Conservation (phyloP, 1,140 invertebrate genomes). For the Scylla paramamosain region DNA sequence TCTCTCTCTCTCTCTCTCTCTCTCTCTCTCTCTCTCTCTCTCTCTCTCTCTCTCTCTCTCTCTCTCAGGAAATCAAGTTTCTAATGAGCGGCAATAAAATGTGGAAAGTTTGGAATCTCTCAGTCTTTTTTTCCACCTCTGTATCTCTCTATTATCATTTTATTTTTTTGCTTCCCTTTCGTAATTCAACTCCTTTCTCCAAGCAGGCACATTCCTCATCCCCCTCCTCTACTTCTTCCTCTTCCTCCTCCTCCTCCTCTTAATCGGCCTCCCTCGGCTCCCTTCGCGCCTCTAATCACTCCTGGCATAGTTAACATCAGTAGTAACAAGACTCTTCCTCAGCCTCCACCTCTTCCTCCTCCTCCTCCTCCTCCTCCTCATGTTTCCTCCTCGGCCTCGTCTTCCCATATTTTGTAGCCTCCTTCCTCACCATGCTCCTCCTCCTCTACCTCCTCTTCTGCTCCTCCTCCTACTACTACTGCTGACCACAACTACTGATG, state of each 20-base stretch:
- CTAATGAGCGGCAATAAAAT: slow-evolving; percentile 13
- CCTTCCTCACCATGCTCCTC: not conserved
- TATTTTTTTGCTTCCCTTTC: not conserved
- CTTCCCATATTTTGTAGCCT: not conserved
- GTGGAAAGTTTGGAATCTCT: not conserved
- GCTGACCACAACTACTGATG: no score
- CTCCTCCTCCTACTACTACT: not conserved
- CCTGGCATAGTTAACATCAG: not conserved
- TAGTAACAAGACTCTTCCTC: not conserved
- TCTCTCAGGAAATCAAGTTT: not conserved
- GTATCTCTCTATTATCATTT: not conserved
- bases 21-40: slow-evolving; percentile 13
- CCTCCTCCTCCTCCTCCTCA: not conserved
- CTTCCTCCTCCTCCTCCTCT: not conserved
- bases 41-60: slow-evolving; percentile 25
- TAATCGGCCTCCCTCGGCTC: not conserved
- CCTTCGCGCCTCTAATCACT: not conserved
- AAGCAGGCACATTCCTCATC: not conserved
- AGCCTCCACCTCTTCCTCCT: not conserved
- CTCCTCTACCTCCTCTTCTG: not conserved
- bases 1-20: not conserved
- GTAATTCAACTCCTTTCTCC: not conserved
- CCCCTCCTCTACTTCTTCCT: not conserved
- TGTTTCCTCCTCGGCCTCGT: not conserved
- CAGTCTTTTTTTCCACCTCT: not conserved